Evolutionary conservation across 2,113 vertebrate genomes (phyloP), one percentile per base, ranked within the genome.

Genomic region (human): DNA sequence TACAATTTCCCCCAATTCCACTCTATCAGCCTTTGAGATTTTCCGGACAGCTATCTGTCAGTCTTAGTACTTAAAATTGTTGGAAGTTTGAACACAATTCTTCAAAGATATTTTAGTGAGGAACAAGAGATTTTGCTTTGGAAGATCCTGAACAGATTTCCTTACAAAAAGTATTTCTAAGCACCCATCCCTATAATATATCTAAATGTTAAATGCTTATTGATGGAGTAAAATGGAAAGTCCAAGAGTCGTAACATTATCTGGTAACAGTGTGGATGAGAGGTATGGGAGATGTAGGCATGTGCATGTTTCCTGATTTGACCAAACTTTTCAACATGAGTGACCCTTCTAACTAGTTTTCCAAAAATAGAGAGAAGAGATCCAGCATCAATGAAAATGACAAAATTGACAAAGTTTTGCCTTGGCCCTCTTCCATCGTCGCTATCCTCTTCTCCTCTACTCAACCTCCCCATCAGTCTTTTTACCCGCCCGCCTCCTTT

Each of bases 251-350:
- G 1, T 18, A 40, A 22, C 38, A 20, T 35, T 16, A 32, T 10
- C 22, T 35, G 50, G 27, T 17, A 70, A 5, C 18, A 57, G 18
- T n/a, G 3, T 61, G 10, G 18, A 13, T 27, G 27, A 81, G 16
- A 55, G 40, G 18, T 3, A 25, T 0, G 59, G 70, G 27, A 35
- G 30, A 50, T 14, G n/a, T 0, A 55, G 23, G 30, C 20, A 2
- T 8, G 35, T 17, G 12, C 2, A 57, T 35, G 10, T 22, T 73
- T 50, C 50, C 8, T 30, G 64, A 43, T 8, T 32, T 27, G 48
- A 35, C 5, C 61, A 20, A 3, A n/a, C 72, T 61, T 80, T 70
- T 57, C 84, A 76, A 48, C 14, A 70, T 18, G 1, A 0, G 6
- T 73, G 43, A 14, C 38, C n/a, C 14, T 57, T 61, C 18, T 40